phyloP scores from a whole-genome alignment of 1,140 invertebrate species.

The Pseudachorutes palmiensis region DNA sequence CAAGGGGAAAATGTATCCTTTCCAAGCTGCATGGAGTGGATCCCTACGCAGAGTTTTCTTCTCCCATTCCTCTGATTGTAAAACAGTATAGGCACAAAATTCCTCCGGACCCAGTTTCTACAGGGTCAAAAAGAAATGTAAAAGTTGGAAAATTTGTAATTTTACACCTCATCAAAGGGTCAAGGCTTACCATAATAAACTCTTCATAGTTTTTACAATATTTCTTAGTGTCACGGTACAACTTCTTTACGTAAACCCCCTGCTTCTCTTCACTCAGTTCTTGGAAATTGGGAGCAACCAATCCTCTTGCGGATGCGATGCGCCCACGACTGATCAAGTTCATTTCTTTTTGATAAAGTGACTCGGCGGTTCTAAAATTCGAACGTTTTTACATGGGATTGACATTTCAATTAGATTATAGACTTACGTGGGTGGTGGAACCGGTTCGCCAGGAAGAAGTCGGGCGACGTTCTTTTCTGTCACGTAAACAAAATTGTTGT shows the following conservation, averaged over 20 bases:
- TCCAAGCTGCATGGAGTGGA: background rate
- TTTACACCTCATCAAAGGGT: too few species aligned
- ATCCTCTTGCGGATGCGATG: too few species aligned
- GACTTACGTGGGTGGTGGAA: background rate
- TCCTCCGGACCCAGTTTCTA: conserved; percentile 25
- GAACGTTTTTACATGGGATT: too few species aligned
- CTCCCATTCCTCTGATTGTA: conserved; percentile 6
- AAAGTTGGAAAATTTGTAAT: background rate
- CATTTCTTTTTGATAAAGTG: too few species aligned
- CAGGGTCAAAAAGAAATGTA: background rate
- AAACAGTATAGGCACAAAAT: conserved; percentile 7
- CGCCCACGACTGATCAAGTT: too few species aligned
- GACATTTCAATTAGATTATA: too few species aligned
- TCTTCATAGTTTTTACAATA: conserved; percentile 18
- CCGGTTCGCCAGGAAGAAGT: conserved; percentile 12
- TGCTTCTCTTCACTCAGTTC: conserved; percentile 11
- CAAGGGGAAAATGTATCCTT: conserved; percentile 20
- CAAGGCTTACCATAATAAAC: conserved; percentile 25
- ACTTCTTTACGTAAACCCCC: conserved; percentile 18
- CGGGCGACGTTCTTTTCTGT: background rate
- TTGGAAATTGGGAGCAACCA: background rate
- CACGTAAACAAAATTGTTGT: background rate
- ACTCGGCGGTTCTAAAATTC: too few species aligned
- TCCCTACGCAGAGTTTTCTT: background rate
- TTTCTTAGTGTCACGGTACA: conserved; percentile 12